Percentiles rank a stretch among this genome's conserved stretches.
Conservation (phyloP, 1,140 invertebrate species). For the Sycobia sp. region DNA sequence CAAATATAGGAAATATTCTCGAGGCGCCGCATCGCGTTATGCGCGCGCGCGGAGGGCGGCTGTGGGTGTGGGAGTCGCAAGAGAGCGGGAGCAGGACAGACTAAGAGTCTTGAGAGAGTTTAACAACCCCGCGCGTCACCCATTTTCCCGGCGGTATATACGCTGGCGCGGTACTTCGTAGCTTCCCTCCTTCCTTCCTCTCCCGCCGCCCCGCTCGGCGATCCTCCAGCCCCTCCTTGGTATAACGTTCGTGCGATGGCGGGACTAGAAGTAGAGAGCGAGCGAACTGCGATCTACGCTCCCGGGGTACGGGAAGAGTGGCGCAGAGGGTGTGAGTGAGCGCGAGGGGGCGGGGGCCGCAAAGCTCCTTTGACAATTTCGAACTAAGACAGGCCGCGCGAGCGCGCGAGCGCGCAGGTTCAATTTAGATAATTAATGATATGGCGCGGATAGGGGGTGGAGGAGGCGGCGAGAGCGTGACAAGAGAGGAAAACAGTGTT, state of each 20-base stretch:
- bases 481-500: slow-evolving; percentile 30
- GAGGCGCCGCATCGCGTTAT: slow-evolving; percentile 21
- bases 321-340: background rate
- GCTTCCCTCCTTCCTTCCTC: too few relatives aligned
- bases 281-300: too few relatives aligned
- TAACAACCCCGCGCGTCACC: slow-evolving; percentile 31
- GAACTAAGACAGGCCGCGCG: slow-evolving; percentile 39
- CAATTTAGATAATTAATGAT: slow-evolving; percentile 50
- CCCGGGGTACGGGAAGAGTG: background rate
- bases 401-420: slow-evolving; percentile 35
- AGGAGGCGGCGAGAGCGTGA: background rate
- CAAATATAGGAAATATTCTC: slow-evolving; percentile 33
- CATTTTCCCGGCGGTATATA: slow-evolving; percentile 27
- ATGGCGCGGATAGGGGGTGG: slow-evolving; percentile 18
- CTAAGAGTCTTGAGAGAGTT: too few relatives aligned
- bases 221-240: too few relatives aligned
- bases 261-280: background rate
- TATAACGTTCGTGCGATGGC: too few relatives aligned
- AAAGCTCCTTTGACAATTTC: slow-evolving; percentile 45
- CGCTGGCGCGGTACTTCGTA: background rate
- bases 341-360: background rate
- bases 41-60: background rate
- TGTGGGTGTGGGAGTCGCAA: slow-evolving; percentile 7
- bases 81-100: background rate
- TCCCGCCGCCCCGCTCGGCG: too few relatives aligned